Evolutionary conservation across 1,140 invertebrate genomes (phyloP), one percentile per base, ranked within the genome.

Genomic region (Frieseomelitta varia): DNA sequence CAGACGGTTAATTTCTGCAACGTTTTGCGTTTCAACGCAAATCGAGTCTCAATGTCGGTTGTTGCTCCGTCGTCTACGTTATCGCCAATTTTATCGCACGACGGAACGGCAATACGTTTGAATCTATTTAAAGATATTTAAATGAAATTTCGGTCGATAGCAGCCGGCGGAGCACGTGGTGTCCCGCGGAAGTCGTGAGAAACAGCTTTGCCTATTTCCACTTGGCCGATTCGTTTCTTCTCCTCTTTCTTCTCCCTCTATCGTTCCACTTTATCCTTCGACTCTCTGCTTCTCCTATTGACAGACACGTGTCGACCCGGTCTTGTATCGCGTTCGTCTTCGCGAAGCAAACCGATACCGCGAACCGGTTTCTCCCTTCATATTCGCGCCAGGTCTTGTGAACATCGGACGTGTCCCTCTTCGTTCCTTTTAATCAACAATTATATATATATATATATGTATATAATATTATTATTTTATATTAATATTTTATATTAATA

Each of bases 331-430:
- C 67, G 39, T 88, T 87, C 19, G 55, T 72, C 68, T 80, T 73
- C 69, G 53, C 15, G 30, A 73, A 68, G 39, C 79, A 61, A 67
- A 75, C 71, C 77, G 75, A 53, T 63, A 79, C 55, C 39, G 65
- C 86, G 55, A 82, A 76, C 63, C 51, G 30, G 69, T 85, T 76
- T 79, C 63, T 47, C 65, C 63, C 61, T 81, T 88, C 87, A 82
- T 63, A 88, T 79, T 71, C 53, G 53, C 27, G 39, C 27, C 71
- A 69, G 79, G n/a, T 53, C 4, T 82, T 77, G 73, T 51, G 11
- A 74, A 51, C 39, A 30, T 72, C 78, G 65, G 63, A 82, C 72
- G 63, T 8, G 17, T 47, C 55, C 21, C 17, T 34, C 39, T 58
- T 21, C 19, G 51, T 3, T 47, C 27, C 30, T 14, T 51, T 19